A percentile compares a stretch with the other conserved stretches of the same genome.
phyloP scores from a whole-genome alignment of 2,888 invertebrate genomes.

The Ephialtes manifestator region DNA sequence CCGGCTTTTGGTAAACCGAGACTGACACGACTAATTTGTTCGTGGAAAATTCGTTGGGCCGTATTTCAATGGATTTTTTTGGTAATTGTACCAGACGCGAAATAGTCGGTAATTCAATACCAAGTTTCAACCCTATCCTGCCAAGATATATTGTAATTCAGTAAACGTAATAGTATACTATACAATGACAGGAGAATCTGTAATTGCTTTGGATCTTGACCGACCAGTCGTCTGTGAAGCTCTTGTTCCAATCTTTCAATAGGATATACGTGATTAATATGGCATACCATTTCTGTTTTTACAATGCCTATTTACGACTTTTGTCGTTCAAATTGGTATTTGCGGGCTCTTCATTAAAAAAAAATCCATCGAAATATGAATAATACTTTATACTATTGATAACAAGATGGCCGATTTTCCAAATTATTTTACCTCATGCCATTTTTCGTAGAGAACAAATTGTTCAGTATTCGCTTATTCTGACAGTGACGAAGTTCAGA shows the following conservation, averaged over 20 bases:
- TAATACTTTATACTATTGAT: too few species aligned
- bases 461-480: not conserved
- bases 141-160: conserved; percentile 20
- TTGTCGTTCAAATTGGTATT: not conserved
- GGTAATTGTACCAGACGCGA: conserved; percentile 34
- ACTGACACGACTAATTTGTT: conserved; percentile 64
- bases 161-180: not conserved
- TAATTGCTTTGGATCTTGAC: conserved; percentile 56
- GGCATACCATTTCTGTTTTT: not conserved
- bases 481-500: not conserved
- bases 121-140: conserved; percentile 42
- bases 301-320: not conserved
- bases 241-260: conserved; percentile 34
- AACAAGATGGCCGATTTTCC: not conserved
- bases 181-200: conserved; percentile 18
- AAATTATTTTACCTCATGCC: not conserved
- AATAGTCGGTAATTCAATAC: conserved; percentile 58
- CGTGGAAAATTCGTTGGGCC: conserved; percentile 50
- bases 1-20: conserved; percentile 58
- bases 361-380: too few species aligned
- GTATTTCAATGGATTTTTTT: conserved; percentile 63
- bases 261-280: not conserved
- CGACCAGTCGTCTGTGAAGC: conserved; percentile 21
- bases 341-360: too few species aligned
- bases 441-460: not conserved